A percentile compares a stretch with the other conserved stretches of the same genome.
These are phyloP conservation scores for Bubo bubo DNA, from an alignment of 2,113 vertebrate genomes.

Conservation along the genomic window DNA sequence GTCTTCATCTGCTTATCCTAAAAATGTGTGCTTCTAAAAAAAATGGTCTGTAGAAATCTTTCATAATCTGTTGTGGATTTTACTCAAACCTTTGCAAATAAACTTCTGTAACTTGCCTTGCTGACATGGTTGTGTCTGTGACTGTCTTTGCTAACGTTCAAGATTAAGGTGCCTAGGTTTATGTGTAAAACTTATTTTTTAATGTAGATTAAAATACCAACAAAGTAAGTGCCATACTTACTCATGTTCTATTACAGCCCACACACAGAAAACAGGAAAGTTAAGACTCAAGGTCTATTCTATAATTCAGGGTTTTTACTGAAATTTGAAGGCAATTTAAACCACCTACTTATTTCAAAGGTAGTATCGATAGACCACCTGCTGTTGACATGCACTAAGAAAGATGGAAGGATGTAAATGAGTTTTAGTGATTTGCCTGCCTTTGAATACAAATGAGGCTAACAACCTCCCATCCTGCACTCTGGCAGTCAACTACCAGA, in stretches of 20 bases:
- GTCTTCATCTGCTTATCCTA: constrained; percentile 46
- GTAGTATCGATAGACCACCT: constrained; percentile 86
- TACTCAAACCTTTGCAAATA: constrained; percentile 14
- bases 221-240: constrained; percentile 52
- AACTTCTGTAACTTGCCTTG: background rate
- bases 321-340: constrained; percentile 72
- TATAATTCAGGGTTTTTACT: constrained; percentile 72
- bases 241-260: constrained; percentile 55
- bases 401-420: constrained; percentile 85
- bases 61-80: background rate
- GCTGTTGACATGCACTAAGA: constrained; percentile 86
- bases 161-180: constrained; percentile 40
- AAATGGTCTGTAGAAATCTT: background rate
- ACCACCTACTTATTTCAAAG: constrained; percentile 81
- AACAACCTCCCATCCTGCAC: constrained; percentile 69
- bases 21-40: background rate
- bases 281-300: constrained; percentile 68
- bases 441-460: constrained; percentile 89
- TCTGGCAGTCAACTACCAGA: constrained; percentile 46
- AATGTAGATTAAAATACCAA: constrained; percentile 60
- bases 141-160: background rate
- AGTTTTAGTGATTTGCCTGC: constrained; percentile 85
- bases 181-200: constrained; percentile 41
- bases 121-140: background rate
- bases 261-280: constrained; percentile 68